phyloP scores from a whole-genome alignment of 2,888 invertebrate species.

The Empis stercorea region DNA sequence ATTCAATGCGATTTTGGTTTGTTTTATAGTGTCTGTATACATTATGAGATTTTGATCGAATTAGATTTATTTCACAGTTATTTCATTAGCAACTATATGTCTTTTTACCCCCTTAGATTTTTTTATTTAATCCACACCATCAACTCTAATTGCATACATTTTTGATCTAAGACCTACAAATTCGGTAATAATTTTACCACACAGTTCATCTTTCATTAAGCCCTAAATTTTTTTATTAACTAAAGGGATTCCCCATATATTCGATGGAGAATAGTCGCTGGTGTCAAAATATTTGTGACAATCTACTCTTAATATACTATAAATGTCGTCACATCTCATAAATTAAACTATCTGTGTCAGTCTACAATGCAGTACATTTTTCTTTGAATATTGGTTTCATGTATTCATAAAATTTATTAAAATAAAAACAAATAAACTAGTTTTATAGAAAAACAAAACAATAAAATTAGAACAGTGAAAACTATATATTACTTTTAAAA shows the following conservation, averaged over 20 bases:
- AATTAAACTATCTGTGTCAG: constrained; percentile 22
- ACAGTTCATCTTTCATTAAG: not conserved
- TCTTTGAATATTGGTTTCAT: constrained; percentile 10
- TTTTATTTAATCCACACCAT: not conserved
- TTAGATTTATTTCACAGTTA: not conserved
- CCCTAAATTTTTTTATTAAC: not conserved
- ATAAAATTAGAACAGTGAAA: too few relatives aligned
- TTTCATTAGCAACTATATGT: not conserved
- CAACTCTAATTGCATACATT: not conserved
- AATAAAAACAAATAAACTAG: too few relatives aligned
- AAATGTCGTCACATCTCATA: constrained; percentile 16
- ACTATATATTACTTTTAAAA: too few relatives aligned
- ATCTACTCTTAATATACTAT: not conserved
- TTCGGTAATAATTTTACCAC: not conserved
- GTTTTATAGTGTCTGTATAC: not conserved
- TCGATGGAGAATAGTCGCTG: not conserved
- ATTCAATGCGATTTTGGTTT: not conserved
- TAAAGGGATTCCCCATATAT: not conserved
- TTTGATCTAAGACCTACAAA: not conserved
- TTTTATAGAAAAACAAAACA: too few relatives aligned
- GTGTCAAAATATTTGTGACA: not conserved
- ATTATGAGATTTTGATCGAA: not conserved
- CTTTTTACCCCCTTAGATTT: not conserved
- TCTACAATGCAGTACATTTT: constrained; percentile 18
- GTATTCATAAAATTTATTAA: too few relatives aligned